Percentiles rank a stretch among this genome's conserved stretches.
Conservation (phyloP, 2,888 invertebrate genomes). For the Tupiocoris notatus region DNA sequence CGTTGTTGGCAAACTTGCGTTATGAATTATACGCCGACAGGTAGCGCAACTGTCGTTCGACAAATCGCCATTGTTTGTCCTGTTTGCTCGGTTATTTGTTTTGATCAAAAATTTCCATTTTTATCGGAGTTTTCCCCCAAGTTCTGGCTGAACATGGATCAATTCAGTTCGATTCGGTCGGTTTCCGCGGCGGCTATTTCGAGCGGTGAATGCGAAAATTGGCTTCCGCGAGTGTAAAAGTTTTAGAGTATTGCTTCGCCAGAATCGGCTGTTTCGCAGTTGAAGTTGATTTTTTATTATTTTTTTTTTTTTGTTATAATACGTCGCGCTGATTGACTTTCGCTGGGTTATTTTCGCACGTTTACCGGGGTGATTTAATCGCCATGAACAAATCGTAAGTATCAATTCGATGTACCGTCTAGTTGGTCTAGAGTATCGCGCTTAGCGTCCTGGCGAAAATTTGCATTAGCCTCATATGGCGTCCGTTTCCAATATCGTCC, state of each 20-base stretch:
- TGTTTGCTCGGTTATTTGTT: background rate
- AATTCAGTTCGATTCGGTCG: background rate
- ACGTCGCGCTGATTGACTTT: background rate
- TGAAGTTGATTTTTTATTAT: no score
- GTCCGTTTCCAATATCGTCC: no score
- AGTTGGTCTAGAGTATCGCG: background rate
- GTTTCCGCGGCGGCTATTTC: background rate
- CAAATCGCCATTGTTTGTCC: background rate
- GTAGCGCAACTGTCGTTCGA: no score
- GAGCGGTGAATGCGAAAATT: background rate
- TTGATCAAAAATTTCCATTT: background rate
- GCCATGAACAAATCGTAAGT: background rate
- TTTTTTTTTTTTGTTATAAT: no score
- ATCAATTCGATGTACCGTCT: background rate
- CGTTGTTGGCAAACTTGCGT: no score
- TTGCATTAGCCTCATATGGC: background rate
- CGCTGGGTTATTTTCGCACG: no score
- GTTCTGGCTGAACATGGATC: background rate
- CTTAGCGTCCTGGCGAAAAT: background rate
- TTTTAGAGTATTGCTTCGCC: background rate
- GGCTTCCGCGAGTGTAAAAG: background rate
- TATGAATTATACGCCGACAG: no score
- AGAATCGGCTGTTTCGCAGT: background rate
- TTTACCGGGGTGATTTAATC: background rate
- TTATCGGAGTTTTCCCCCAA: background rate